Base-by-base conservation (phyloP, 1,140 invertebrate genomes). In the Neodiprion fabricii region DNA sequence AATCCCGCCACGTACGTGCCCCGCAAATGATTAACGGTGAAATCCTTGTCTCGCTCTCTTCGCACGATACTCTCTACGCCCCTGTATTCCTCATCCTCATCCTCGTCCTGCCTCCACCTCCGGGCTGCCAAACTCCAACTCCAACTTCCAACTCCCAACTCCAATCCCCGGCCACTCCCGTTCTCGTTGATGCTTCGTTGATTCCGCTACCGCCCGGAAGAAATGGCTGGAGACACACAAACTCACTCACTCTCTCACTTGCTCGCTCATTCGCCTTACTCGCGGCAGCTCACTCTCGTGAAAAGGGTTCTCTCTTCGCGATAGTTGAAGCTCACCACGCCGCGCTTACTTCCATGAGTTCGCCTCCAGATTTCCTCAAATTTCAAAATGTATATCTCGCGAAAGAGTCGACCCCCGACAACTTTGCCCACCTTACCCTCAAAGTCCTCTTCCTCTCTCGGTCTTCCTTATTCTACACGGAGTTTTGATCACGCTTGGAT, bases 1-100 rank as follows among this genome's bases (percentile, higher is more conserved):
- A 81, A 81, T 80, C 77, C 78, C 74, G 67, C 69, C 78, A 75
- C 74, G 79, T 79, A 80, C 77, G 79, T 77, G 78, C 78, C 28
- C 28, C 75, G 75, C 75, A 76, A 79, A 79, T 81, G 74, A 80
- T 79, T 77, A 79, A 77, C 73, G 50, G 48, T 61, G 53, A 61
- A 61, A 61, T 61, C 53, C 53, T 61, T 61, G 53, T 61, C 53
- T 61, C n/a, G 53, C 53, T 61, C 53, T 61, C 53, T 61, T 61
- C 61, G 40, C 47, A 67, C 71, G 69, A 73, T 72, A 65, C 71
- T 76, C 67, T 40, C 28, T 40, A 40, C 28, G 28, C 28, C 28
- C 28, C 28, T 1, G 28, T 40, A 40, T 40, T 40, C 1, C 28
- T 40, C 28, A 40, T 40, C 28, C 28, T 40, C 28, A 40, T 40